Evolutionary conservation across 2,888 invertebrate species (phyloP).

Genomic region (Drosophila antonietae): DNA sequence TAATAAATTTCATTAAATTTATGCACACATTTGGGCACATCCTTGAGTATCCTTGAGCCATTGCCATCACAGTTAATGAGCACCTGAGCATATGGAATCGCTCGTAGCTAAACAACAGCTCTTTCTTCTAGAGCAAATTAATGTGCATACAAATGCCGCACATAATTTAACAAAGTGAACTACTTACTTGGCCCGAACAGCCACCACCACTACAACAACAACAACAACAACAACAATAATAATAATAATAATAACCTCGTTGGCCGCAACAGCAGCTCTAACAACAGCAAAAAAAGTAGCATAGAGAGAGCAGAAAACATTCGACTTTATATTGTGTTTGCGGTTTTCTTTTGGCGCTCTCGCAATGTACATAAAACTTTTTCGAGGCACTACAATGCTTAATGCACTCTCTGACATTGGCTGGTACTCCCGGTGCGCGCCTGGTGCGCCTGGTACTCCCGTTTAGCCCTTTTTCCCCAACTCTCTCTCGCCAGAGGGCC

Average conservation of each 20-base stretch:
- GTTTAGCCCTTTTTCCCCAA: background rate
- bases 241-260: constrained; percentile 58
- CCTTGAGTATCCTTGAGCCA: constrained; percentile 1
- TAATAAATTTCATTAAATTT: background rate
- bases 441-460: constrained; percentile 5
- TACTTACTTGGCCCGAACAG: constrained; percentile 53
- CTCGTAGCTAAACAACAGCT: constrained; percentile 16
- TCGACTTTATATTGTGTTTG: constrained; percentile 73
- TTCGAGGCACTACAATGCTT: constrained; percentile 69
- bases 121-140: constrained; percentile 25
- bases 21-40: background rate
- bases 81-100: constrained; percentile 9
- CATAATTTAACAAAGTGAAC: constrained; percentile 73
- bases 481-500: constrained; percentile 4
- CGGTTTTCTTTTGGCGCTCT: constrained; percentile 66
- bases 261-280: constrained; percentile 32
- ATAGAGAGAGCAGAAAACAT: constrained; percentile 42
- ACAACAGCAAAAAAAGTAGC: background rate
- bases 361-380: constrained; percentile 73
- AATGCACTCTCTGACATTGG: constrained; percentile 75
- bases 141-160: constrained; percentile 62
- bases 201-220: constrained; percentile 13
- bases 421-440: constrained; percentile 24
- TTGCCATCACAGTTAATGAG: constrained; percentile 26
- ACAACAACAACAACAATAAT: constrained; percentile 23